Conservation (phyloP, 2,888 invertebrate species). For the Sinodicranocentrus sp. region DNA sequence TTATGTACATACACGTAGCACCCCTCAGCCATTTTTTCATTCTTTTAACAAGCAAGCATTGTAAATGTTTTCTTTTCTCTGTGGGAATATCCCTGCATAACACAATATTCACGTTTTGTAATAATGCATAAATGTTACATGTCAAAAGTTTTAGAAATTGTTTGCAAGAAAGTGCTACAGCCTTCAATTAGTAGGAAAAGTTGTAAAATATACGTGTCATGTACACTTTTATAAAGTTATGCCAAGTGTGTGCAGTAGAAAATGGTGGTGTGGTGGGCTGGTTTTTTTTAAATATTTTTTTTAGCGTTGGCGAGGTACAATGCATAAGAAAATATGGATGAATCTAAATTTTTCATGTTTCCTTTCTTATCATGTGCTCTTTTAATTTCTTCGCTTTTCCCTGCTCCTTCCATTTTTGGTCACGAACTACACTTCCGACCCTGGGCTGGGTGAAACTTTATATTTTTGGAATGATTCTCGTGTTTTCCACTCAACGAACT, state of each 20-base stretch:
- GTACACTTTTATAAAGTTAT: conserved; percentile 7
- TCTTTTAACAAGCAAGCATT: neutral
- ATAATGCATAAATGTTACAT: conserved; percentile 14
- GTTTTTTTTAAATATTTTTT: too few species aligned
- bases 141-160: conserved; percentile 6
- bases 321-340: neutral
- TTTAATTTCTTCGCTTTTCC: neutral
- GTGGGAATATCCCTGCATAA: too few species aligned
- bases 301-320: too few species aligned
- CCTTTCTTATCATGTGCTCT: neutral
- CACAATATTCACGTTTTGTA: neutral
- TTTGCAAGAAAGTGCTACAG: conserved; percentile 8
- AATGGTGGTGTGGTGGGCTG: too few species aligned
- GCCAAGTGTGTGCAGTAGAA: too few species aligned
- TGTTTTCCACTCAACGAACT: neutral
- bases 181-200: conserved; percentile 9
- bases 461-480: too few species aligned
- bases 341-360: neutral
- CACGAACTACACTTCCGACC: neutral
- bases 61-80: neutral
- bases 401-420: neutral
- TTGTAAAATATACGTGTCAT: conserved; percentile 11
- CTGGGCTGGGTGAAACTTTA: neutral
- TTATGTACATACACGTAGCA: neutral
- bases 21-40: neutral